Percentiles rank a stretch among this genome's conserved stretches.
phyloP scores from a whole-genome alignment of 2,797 vertebrate genomes.

The Orestias chungarensis region DNA sequence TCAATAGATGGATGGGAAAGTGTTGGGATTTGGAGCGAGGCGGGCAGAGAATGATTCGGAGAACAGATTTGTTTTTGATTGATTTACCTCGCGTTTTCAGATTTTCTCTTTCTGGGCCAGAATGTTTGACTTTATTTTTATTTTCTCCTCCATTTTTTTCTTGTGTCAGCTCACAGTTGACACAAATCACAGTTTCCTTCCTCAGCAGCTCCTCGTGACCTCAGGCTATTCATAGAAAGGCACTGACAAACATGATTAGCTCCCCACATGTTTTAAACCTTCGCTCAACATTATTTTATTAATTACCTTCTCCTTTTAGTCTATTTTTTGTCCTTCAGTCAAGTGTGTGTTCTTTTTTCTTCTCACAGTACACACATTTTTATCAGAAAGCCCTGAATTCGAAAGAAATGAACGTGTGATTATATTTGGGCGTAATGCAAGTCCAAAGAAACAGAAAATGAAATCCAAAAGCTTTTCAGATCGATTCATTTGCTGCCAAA shows the following conservation, averaged over 20 bases:
- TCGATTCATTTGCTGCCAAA: not conserved
- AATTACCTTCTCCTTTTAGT: not conserved
- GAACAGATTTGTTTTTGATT: slow-evolving; percentile 54
- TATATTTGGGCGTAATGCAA: not conserved
- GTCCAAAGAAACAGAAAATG: not conserved
- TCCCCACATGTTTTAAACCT: not conserved
- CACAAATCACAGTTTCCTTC: slow-evolving; percentile 11
- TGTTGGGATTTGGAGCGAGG: not conserved
- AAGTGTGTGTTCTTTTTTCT: not conserved
- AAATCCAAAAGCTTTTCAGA: not conserved
- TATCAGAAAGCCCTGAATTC: not conserved
- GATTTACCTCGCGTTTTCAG: slow-evolving; percentile 50
- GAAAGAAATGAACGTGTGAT: not conserved
- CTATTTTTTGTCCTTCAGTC: not conserved
- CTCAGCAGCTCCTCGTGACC: not conserved
- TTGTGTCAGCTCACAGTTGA: slow-evolving; percentile 9
- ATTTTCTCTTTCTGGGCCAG: slow-evolving; percentile 25
- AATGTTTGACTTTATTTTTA: slow-evolving; percentile 19
- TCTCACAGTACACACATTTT: not conserved
- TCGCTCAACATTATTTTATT: not conserved
- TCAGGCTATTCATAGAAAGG: slow-evolving; percentile 18
- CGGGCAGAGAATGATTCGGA: slow-evolving; percentile 6
- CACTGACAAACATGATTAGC: slow-evolving; percentile 5
- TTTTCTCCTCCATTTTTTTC: not conserved
- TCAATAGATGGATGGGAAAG: slow-evolving; percentile 28